Conservation (phyloP, 2,888 invertebrate species). For the Agrenia bidenticulata region DNA sequence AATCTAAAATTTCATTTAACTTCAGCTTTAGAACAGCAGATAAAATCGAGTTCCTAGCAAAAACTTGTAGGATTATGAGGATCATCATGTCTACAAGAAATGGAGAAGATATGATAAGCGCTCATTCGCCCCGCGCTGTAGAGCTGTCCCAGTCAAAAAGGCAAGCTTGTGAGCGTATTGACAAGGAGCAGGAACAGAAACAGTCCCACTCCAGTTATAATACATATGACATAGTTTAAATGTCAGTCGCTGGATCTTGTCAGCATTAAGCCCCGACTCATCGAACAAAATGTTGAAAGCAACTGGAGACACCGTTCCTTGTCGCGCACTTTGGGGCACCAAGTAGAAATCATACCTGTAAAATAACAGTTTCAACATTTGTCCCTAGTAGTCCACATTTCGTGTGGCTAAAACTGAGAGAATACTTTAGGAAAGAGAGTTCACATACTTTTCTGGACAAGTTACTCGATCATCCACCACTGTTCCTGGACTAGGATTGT, state of each 20-base stretch:
- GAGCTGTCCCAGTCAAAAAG: slow-evolving; percentile 55
- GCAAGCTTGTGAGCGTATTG: slow-evolving; percentile 62
- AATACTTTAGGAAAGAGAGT: no score
- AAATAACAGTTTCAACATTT: background rate
- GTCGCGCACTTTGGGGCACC: slow-evolving; percentile 79
- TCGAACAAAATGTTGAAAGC: slow-evolving; percentile 84
- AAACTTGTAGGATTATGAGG: no score
- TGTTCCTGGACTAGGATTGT: slow-evolving; percentile 77
- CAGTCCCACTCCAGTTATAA: slow-evolving; percentile 77
- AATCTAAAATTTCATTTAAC: no score
- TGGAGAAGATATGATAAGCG: slow-evolving; percentile 16
- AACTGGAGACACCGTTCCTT: slow-evolving; percentile 89
- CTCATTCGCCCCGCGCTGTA: slow-evolving; percentile 1
- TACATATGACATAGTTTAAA: slow-evolving; percentile 88
- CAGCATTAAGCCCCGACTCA: slow-evolving; percentile 67
- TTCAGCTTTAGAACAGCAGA: no score
- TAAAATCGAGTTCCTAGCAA: no score
- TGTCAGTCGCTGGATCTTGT: slow-evolving; percentile 76
- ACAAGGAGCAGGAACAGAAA: slow-evolving; percentile 61
- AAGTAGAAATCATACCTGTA: slow-evolving; percentile 84
- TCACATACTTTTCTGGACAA: slow-evolving; percentile 63
- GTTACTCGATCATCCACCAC: slow-evolving; percentile 84
- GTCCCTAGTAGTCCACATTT: background rate
- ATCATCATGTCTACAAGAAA: slow-evolving; percentile 21
- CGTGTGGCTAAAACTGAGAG: no score